These are phyloP conservation scores for Tetramorium simillimum DNA, from an alignment of 1,140 invertebrate species.

Conservation along the genomic window DNA sequence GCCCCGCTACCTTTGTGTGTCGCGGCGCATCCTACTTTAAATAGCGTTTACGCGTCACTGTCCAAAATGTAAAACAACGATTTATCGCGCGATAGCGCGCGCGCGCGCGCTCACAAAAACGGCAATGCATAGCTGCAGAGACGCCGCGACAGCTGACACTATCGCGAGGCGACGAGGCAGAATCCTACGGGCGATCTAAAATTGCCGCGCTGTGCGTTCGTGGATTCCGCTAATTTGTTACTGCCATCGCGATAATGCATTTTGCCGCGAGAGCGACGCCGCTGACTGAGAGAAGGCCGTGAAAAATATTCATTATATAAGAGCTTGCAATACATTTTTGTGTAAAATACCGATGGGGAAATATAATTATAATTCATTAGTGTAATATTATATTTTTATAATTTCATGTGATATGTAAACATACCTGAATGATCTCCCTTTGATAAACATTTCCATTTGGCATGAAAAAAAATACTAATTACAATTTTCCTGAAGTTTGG, in stretches of 20 bases:
- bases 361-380: not conserved
- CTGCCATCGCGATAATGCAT: slow-evolving; percentile 34
- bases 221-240: slow-evolving; percentile 56
- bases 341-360: not conserved
- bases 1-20: slow-evolving; percentile 45
- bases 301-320: slow-evolving; percentile 1
- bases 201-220: slow-evolving; percentile 33
- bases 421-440: too few species aligned
- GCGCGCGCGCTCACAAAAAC: slow-evolving; percentile 11
- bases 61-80: slow-evolving; percentile 62
- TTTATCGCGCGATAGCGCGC: slow-evolving; percentile 58
- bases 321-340: not conserved
- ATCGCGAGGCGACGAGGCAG: slow-evolving; percentile 42
- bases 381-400: not conserved
- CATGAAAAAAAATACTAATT: too few species aligned
- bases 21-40: slow-evolving; percentile 53
- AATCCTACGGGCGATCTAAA: slow-evolving; percentile 57
- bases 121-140: slow-evolving; percentile 48
- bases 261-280: not conserved
- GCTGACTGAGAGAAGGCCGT: not conserved
- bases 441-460: too few species aligned
- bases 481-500: not conserved
- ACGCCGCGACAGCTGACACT: slow-evolving; percentile 57
- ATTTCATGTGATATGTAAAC: not conserved
- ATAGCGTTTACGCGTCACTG: slow-evolving; percentile 59